A percentile compares a stretch with the other conserved stretches of the same genome.
Evolutionary conservation across 2,113 vertebrate species (phyloP).

Genomic region (Ictalurus furcatus): DNA sequence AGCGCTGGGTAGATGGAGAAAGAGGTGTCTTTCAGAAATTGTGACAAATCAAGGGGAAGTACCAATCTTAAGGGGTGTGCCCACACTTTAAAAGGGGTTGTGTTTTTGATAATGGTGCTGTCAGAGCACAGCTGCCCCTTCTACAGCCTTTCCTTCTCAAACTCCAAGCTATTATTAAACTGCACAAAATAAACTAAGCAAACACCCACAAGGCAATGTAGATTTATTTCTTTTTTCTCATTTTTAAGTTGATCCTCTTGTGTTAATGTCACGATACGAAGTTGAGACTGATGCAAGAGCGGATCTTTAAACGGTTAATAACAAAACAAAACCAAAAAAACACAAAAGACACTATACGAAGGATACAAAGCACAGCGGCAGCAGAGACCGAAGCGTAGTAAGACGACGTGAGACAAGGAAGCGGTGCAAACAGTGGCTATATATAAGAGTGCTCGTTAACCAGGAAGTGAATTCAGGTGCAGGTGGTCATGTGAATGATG

Average conservation of each 20-base stretch:
- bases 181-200: conserved; percentile 59
- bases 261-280: background rate
- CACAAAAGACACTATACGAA: too few relatives aligned
- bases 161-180: conserved; percentile 67
- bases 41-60: background rate
- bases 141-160: conserved; percentile 40
- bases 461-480: too few relatives aligned
- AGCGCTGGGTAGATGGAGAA: background rate
- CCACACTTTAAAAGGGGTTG: background rate
- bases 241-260: background rate
- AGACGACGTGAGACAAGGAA: too few relatives aligned
- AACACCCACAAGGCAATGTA: conserved; percentile 50
- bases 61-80: background rate
- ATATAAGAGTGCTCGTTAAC: too few relatives aligned
- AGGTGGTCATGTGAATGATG: too few relatives aligned
- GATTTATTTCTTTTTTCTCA: background rate
- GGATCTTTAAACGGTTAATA: too few relatives aligned
- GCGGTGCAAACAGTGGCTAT: too few relatives aligned
- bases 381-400: too few relatives aligned
- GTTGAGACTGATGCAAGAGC: too few relatives aligned
- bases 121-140: conserved; percentile 42
- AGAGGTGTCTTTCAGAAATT: background rate
- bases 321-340: too few relatives aligned
- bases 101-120: conserved; percentile 11
- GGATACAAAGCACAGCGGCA: too few relatives aligned